phyloP scores from a whole-genome alignment of 2,113 vertebrate species.

The Nycticryphes semicollaris region DNA sequence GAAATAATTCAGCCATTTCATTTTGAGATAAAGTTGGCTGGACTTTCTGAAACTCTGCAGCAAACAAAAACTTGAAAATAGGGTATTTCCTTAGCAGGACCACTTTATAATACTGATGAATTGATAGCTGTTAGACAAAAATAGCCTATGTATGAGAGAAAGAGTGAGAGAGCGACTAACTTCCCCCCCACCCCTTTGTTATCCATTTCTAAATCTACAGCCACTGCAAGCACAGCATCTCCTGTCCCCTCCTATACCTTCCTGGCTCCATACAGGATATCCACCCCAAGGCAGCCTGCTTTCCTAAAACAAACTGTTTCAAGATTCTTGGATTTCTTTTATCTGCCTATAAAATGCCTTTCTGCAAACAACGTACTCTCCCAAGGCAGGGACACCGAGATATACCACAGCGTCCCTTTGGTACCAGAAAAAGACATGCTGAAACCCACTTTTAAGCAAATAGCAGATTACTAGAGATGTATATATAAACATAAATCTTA shows the following conservation, averaged over 20 bases:
- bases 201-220: conserved; percentile 44
- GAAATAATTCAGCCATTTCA: not conserved
- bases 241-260: conserved; percentile 48
- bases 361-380: not conserved
- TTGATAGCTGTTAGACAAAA: conserved; percentile 6
- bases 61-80: not conserved
- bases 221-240: conserved; percentile 15
- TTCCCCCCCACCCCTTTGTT: not conserved
- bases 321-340: conserved; percentile 11
- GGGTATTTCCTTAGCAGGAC: not conserved
- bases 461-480: not conserved
- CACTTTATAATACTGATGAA: not conserved
- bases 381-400: not conserved
- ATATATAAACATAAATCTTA: not conserved
- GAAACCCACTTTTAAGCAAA: not conserved
- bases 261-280: conserved; percentile 61
- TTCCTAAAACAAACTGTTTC: conserved; percentile 41
- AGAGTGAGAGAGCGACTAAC: not conserved
- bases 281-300: conserved; percentile 30
- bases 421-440: not conserved
- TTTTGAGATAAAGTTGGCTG: not conserved
- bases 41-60: not conserved
- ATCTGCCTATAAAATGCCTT: conserved; percentile 4
- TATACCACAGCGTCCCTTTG: not conserved
- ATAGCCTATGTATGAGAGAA: conserved; percentile 8